phyloP scores from a whole-genome alignment of 1,140 invertebrate genomes.

The Monomorium pharaonis region DNA sequence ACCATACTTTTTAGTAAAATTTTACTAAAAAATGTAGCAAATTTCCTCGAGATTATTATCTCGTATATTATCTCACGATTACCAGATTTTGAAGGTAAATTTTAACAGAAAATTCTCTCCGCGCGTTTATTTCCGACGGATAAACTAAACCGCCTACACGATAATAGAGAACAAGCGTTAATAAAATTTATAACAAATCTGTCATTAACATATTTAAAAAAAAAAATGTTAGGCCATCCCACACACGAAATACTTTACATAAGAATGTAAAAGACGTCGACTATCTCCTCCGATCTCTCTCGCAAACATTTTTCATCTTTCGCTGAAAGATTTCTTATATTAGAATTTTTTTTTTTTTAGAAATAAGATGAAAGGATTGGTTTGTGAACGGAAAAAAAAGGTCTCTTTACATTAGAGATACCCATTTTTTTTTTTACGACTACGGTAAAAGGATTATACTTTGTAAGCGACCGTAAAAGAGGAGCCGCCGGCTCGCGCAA shows the following conservation, averaged over 20 bases:
- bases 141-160: not conserved
- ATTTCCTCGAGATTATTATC: too few species aligned
- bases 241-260: not conserved
- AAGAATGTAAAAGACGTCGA: not conserved
- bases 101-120: too few species aligned
- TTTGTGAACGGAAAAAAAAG: not conserved
- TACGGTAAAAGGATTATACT: too few species aligned
- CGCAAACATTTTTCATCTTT: not conserved
- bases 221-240: not conserved
- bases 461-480: not conserved
- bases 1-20: too few species aligned
- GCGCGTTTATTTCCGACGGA: too few species aligned
- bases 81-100: too few species aligned
- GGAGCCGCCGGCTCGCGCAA: not conserved
- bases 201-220: not conserved
- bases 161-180: not conserved
- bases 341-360: too few species aligned
- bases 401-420: not conserved
- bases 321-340: not conserved
- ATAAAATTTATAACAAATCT: not conserved
- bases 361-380: too few species aligned
- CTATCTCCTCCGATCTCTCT: not conserved
- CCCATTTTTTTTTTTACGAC: not conserved
- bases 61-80: too few species aligned
- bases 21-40: too few species aligned